Percentiles rank a stretch among this genome's conserved stretches.
Evolutionary conservation across 2,888 invertebrate genomes (phyloP).

Genomic region (Drosophila paranaensis): DNA sequence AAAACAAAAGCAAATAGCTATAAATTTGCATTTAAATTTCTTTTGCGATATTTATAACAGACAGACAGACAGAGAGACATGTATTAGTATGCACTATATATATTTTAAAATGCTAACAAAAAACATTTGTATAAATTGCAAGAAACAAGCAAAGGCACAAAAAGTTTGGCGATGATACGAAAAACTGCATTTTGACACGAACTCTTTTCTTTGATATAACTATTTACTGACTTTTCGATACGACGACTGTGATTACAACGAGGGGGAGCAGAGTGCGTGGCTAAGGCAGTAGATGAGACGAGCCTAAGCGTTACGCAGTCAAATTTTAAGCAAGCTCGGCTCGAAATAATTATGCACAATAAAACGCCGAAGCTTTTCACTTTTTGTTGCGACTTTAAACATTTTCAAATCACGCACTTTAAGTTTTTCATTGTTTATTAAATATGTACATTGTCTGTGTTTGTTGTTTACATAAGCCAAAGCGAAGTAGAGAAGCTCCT

Average conservation of each 20-base stretch:
- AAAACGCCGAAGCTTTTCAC: constrained; percentile 66
- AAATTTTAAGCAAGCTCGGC: constrained; percentile 36
- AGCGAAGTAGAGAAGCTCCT: constrained; percentile 14
- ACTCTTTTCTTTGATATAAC: constrained; percentile 19
- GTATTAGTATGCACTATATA: constrained; percentile 5
- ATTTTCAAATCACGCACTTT: constrained; percentile 70
- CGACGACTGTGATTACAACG: neutral
- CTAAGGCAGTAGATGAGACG: neutral
- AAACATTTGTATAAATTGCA: constrained; percentile 20
- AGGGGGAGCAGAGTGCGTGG: neutral
- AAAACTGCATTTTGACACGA: constrained; percentile 71
- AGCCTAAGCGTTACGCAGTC: constrained; percentile 57
- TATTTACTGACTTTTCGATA: neutral
- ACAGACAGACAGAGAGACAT: neutral
- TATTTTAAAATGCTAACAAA: constrained; percentile 17
- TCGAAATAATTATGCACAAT: constrained; percentile 67
- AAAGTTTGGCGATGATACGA: constrained; percentile 35
- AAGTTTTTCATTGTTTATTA: constrained; percentile 52
- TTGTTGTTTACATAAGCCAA: constrained; percentile 62
- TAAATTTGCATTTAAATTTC: constrained; percentile 57
- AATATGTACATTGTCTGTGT: constrained; percentile 32
- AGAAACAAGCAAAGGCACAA: constrained; percentile 27
- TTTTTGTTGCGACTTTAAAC: constrained; percentile 37
- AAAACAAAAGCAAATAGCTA: constrained; percentile 37
- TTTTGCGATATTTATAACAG: constrained; percentile 30